Conservation (phyloP, 2,113 vertebrate genomes). For the Dicentrarchus labrax region DNA sequence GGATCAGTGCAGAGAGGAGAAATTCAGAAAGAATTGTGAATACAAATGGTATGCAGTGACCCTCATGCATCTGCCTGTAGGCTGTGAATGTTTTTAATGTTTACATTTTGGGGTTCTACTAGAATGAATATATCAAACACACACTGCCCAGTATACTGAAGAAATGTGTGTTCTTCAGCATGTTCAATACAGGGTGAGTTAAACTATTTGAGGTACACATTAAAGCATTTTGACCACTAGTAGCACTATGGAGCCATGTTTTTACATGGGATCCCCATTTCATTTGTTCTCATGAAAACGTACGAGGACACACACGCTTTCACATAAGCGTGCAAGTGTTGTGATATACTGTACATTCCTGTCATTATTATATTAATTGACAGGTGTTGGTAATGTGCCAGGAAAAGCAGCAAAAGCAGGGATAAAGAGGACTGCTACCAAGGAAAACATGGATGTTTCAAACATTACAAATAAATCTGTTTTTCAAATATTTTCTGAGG, state of each 20-base stretch:
- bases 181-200: not conserved
- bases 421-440: not conserved
- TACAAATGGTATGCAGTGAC: constrained; percentile 1
- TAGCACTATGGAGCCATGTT: not conserved
- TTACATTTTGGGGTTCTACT: too few relatives aligned
- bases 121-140: not conserved
- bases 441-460: not conserved
- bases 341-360: not conserved
- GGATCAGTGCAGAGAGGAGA: constrained; percentile 12
- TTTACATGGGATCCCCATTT: not conserved
- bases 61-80: not conserved
- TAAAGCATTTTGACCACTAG: not conserved
- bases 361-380: not conserved
- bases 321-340: not conserved
- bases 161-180: not conserved
- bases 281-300: not conserved
- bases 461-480: not conserved
- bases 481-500: not conserved
- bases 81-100: not conserved
- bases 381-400: not conserved
- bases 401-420: not conserved
- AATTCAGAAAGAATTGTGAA: constrained; percentile 25
- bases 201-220: not conserved
- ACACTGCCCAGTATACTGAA: not conserved
- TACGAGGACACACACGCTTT: not conserved